Base-by-base conservation (phyloP, 2,113 vertebrate genomes). In the Centropus bengalensis region DNA sequence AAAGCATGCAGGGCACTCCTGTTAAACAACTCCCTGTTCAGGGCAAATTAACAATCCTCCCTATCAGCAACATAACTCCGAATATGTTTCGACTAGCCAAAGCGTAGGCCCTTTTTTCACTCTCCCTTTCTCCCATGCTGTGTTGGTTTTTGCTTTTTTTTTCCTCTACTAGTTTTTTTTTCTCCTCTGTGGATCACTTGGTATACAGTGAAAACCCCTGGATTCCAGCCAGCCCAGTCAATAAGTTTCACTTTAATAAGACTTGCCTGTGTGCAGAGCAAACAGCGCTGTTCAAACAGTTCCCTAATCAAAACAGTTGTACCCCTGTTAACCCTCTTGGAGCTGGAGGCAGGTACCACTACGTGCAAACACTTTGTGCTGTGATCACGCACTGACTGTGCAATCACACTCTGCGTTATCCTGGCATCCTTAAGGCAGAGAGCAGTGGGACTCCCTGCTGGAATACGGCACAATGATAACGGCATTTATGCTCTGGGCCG, bases 221-320 rank as follows among this genome's bases (percentile, higher is more conserved):
- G 92, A 70, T 84, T 86, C 58, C 27, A 85, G 91, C 94, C 96
- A 97, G 27, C 44, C 16, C 14, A 42, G 73, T 86, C 92, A 94
- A 5, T 93, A 92, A 62, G 60, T 93, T 93, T 92, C 80, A 81
- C 73, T 91, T 86, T 94, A 89, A 75, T 95, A 93, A 76, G 81
- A 70, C 73, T 75, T 86, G 79, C 56, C 81, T 94, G 76, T 95
- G 64, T 88, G 62, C 66, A 83, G 38, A 88, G 79, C 89, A 93
- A 94, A 94, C 80, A 81, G 56, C 54, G n/a, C 85, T 88, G 76
- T 93, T 94, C 88, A 85, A 82, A 93, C 66, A 75, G 36, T 91
- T 94, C 93, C 86, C 88, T 79, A 40, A 94, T 90, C 56, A 88
- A 95, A 96, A 93, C 82, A 86, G n/a, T 75, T 75, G 64, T 84